These are phyloP conservation scores for Whitmania pigra DNA, from an alignment of 1,140 invertebrate genomes.

Conservation along the genomic window DNA sequence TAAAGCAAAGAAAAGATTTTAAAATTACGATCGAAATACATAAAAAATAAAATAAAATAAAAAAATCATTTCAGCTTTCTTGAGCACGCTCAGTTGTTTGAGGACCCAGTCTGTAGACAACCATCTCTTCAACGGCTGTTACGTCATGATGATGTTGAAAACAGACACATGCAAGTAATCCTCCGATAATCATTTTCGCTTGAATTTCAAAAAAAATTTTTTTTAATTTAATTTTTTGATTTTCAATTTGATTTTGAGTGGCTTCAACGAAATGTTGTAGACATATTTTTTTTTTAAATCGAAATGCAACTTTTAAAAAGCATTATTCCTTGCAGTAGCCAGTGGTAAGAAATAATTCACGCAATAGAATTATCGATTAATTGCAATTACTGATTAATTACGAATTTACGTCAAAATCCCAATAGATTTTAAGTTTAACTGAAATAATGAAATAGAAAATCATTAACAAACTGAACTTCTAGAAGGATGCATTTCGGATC, in stretches of 20 bases:
- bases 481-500: too few species aligned
- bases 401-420: too few species aligned
- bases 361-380: too few species aligned
- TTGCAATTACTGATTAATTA: too few species aligned
- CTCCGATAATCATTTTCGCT: background rate
- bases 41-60: too few species aligned
- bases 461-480: too few species aligned
- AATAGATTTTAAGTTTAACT: too few species aligned
- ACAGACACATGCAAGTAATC: constrained; percentile 14
- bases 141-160: constrained; percentile 15
- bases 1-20: too few species aligned
- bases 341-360: too few species aligned
- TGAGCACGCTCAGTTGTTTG: constrained; percentile 4
- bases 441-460: too few species aligned
- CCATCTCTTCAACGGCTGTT: constrained; percentile 18
- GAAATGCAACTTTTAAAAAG: background rate
- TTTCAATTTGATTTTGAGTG: background rate
- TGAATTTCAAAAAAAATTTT: background rate
- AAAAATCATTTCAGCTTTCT: too few species aligned
- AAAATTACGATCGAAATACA: too few species aligned
- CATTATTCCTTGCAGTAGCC: background rate
- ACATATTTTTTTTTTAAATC: background rate
- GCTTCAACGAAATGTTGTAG: background rate
- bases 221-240: background rate
- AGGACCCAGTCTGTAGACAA: constrained; percentile 14